Evolutionary conservation across 2,888 invertebrate species (phyloP).

Genomic region (Andrena haemorrhoa): DNA sequence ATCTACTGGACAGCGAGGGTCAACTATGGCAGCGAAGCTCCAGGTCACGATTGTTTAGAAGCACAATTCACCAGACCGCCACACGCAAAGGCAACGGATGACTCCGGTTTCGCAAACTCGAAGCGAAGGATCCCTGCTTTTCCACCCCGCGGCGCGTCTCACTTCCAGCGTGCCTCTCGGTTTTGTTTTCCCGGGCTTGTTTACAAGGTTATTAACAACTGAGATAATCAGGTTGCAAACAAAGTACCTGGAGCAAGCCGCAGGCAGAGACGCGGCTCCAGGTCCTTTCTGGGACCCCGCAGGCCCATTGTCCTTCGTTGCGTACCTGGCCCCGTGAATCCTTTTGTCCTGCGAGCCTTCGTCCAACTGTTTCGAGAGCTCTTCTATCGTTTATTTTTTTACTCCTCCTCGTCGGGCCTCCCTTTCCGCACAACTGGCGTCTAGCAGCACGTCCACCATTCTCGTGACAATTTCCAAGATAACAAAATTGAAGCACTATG

Average conservation of each 20-base stretch:
- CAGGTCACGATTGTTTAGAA: not conserved
- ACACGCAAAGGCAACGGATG: not conserved
- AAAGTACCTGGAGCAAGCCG: constrained; percentile 65
- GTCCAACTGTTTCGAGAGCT: constrained; percentile 64
- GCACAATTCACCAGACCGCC: not conserved
- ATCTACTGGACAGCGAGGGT: not conserved
- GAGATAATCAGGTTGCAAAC: constrained; percentile 73
- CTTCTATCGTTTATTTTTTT: constrained; percentile 53
- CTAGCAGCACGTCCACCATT: not conserved
- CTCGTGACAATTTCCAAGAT: constrained; percentile 9
- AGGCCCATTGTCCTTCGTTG: constrained; percentile 62
- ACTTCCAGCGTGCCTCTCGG: constrained; percentile 24
- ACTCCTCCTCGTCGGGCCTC: constrained; percentile 18
- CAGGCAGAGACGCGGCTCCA: constrained; percentile 33
- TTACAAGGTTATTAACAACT: constrained; percentile 71
- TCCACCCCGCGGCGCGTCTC: not conserved
- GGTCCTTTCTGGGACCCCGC: constrained; percentile 46
- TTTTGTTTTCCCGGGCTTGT: constrained; percentile 55
- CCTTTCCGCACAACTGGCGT: constrained; percentile 15
- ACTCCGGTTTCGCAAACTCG: constrained; percentile 13
- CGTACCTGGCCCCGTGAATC: constrained; percentile 67
- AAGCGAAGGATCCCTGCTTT: not conserved
- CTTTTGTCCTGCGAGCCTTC: constrained; percentile 60
- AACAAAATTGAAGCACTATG: not conserved
- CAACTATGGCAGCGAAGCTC: not conserved